Evolutionary conservation across 2,113 vertebrate genomes (phyloP).

Genomic region (Perca schrenkii): DNA sequence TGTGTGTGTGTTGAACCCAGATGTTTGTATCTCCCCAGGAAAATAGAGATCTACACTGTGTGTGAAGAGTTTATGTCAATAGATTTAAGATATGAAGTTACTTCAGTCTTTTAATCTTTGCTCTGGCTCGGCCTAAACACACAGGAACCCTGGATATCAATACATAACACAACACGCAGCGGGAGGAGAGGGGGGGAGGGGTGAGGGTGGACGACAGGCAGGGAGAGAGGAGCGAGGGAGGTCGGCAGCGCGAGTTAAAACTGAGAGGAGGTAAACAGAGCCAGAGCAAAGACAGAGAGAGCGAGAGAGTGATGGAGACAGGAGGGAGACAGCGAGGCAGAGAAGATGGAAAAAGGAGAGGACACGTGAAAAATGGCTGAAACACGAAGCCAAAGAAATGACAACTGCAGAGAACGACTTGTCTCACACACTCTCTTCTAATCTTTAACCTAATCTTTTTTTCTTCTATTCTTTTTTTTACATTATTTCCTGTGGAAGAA

Average conservation of each 20-base stretch:
- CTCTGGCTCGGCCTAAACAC: slow-evolving; percentile 36
- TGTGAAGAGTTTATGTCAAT: slow-evolving; percentile 64
- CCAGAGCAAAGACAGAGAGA: too few relatives aligned
- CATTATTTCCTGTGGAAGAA: slow-evolving; percentile 1
- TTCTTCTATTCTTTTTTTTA: background rate
- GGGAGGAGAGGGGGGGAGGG: background rate
- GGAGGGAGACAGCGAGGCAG: slow-evolving; percentile 2
- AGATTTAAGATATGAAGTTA: slow-evolving; percentile 54
- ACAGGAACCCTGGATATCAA: slow-evolving; percentile 34
- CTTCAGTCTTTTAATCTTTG: slow-evolving; percentile 54
- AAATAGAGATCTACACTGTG: slow-evolving; percentile 45
- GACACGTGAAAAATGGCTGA: background rate
- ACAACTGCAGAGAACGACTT: slow-evolving; percentile 1
- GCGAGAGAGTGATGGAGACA: background rate
- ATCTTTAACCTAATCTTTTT: background rate
- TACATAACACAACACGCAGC: slow-evolving; percentile 33
- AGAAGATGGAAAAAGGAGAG: background rate
- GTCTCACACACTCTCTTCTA: background rate
- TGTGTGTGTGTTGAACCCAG: slow-evolving; percentile 10
- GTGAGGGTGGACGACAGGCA: background rate
- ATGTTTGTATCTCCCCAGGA: slow-evolving; percentile 61
- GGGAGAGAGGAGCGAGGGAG: background rate
- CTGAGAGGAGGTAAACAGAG: background rate
- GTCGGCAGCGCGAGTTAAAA: background rate
- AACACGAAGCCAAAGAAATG: slow-evolving; percentile 8